Evolutionary conservation across 30 jellyfish, hydroid and myxozoan species (phyloP).

Genomic region (Chrysaora quinquecirrha): DNA sequence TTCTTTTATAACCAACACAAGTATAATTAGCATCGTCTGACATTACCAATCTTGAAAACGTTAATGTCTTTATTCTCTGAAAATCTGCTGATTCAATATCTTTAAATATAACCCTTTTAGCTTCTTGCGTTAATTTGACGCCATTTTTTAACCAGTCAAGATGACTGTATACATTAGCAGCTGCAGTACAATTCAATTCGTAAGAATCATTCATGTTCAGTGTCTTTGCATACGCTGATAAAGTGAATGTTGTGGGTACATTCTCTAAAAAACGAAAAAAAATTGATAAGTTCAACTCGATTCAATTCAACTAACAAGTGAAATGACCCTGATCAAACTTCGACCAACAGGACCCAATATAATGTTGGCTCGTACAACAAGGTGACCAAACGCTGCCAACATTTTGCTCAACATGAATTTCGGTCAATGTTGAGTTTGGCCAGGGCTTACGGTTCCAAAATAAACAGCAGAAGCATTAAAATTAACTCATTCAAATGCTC

Average conservation of each 20-base stretch:
- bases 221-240: conserved; percentile 3
- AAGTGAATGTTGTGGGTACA: conserved; percentile 16
- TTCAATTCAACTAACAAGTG: neutral
- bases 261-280: conserved; percentile 42
- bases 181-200: conserved; percentile 31
- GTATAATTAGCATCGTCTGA: conserved; percentile 66
- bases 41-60: conserved; percentile 36
- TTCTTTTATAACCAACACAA: conserved; percentile 46
- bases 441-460: neutral
- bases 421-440: neutral
- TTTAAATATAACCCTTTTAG: neutral
- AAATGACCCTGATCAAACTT: neutral
- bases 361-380: neutral
- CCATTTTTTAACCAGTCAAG: conserved; percentile 67
- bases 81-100: neutral
- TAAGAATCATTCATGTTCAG: conserved; percentile 39
- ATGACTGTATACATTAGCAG: conserved; percentile 1
- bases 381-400: too few species aligned
- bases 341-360: neutral
- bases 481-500: neutral
- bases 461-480: neutral
- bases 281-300: neutral
- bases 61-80: conserved; percentile 1
- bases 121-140: neutral
- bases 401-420: neutral